These are phyloP conservation scores for Cricetomys ansorgei DNA, from an alignment of 2,113 vertebrate species.

Conservation along the genomic window DNA sequence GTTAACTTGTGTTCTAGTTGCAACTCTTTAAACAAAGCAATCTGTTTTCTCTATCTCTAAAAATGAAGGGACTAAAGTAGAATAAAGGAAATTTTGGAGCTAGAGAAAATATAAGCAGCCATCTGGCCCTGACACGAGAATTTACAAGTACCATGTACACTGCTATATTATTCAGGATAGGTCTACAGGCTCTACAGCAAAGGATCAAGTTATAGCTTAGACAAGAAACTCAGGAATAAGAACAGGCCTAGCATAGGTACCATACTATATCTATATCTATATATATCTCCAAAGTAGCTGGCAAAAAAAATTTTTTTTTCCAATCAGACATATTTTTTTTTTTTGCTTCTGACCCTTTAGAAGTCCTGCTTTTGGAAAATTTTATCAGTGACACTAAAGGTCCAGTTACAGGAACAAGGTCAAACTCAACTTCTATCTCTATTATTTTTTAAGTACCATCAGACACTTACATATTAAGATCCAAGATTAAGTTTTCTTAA, in stretches of 20 bases:
- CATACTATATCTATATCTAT: too few relatives aligned
- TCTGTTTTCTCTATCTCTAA: conserved; percentile 60
- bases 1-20: conserved; percentile 50
- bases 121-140: conserved; percentile 56
- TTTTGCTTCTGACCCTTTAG: not conserved
- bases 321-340: conserved; percentile 53
- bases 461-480: conserved; percentile 21
- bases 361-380: conserved; percentile 4
- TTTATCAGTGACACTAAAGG: conserved; percentile 44
- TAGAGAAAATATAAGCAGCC: conserved; percentile 29
- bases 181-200: not conserved
- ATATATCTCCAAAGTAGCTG: conserved; percentile 31
- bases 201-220: conserved; percentile 40
- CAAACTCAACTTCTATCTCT: conserved; percentile 27
- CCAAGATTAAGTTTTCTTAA: conserved; percentile 32
- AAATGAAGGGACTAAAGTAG: conserved; percentile 56
- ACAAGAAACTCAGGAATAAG: not conserved
- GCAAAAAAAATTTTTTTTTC: not conserved
- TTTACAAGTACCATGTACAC: conserved; percentile 50
- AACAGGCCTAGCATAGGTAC: not conserved
- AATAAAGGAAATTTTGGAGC: conserved; percentile 56
- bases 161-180: not conserved
- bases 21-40: conserved; percentile 53
- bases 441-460: conserved; percentile 23
- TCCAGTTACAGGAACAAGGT: conserved; percentile 47